These are phyloP conservation scores for Neostethus bicornis DNA, from an alignment of 2,797 vertebrate species.

Conservation along the genomic window DNA sequence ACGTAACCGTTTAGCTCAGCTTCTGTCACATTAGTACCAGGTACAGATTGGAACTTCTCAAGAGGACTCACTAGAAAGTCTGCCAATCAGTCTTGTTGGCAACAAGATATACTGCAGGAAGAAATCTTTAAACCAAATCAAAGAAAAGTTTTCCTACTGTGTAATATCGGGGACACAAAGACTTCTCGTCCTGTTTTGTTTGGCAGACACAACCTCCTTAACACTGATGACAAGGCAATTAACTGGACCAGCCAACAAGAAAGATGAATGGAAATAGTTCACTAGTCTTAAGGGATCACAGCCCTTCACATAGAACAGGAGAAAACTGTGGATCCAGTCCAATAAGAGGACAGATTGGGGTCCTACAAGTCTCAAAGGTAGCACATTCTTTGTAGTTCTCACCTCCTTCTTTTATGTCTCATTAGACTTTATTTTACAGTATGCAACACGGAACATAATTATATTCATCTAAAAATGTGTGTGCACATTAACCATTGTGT, in stretches of 20 bases:
- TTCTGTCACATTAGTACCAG: too few species aligned
- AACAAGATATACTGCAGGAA: too few species aligned
- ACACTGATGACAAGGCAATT: neutral
- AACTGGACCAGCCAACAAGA: neutral
- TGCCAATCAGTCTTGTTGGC: too few species aligned
- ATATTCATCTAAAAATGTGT: neutral
- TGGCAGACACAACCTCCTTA: neutral
- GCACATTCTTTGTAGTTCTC: neutral
- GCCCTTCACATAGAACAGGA: neutral
- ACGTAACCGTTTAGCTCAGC: too few species aligned
- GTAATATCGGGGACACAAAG: too few species aligned
- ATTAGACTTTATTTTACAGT: neutral
- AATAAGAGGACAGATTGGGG: neutral
- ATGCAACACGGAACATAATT: neutral
- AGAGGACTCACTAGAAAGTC: too few species aligned
- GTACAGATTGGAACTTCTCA: too few species aligned
- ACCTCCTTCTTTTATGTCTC: neutral
- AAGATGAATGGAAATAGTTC: constrained; percentile 1
- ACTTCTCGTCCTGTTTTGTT: neutral
- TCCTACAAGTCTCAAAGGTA: neutral
- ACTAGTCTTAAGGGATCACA: neutral
- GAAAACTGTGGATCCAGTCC: neutral
- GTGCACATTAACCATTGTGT: neutral
- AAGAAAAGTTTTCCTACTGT: too few species aligned
- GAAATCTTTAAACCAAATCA: too few species aligned